Conservation (phyloP, 2,113 vertebrate genomes). For the Neolamprologus sp. region DNA sequence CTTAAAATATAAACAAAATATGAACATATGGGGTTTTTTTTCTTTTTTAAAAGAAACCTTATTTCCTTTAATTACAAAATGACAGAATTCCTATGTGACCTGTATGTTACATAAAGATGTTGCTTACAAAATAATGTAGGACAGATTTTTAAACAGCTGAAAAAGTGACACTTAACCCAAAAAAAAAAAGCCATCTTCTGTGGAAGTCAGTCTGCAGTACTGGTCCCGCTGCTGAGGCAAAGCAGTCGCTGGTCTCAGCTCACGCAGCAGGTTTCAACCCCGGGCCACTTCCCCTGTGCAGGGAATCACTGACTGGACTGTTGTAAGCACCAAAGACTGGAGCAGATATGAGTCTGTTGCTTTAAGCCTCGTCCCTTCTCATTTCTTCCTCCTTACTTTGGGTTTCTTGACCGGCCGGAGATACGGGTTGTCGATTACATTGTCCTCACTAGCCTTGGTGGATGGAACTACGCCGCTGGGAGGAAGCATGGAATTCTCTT, state of each 20-base stretch:
- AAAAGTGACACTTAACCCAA: neutral
- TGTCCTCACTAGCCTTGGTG: constrained; percentile 83
- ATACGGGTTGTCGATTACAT: constrained; percentile 93
- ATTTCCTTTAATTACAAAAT: constrained; percentile 41
- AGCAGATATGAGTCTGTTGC: constrained; percentile 5
- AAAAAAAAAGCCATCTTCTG: neutral
- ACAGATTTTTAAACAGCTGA: neutral
- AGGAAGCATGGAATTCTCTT: constrained; percentile 89
- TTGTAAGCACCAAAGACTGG: neutral
- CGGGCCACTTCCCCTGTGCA: neutral
- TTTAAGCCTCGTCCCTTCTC: constrained; percentile 26
- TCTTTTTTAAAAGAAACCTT: neutral
- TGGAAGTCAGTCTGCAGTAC: neutral
- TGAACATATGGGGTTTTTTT: accelerated
- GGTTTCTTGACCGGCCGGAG: constrained; percentile 96
- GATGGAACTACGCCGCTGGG: constrained; percentile 76
- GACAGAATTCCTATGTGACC: neutral
- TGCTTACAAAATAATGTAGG: neutral
- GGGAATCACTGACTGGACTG: neutral
- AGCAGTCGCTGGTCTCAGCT: neutral
- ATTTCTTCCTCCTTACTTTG: constrained; percentile 97
- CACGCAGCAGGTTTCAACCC: neutral
- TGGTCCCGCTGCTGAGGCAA: neutral
- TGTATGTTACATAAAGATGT: neutral
- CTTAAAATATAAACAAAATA: neutral